These are phyloP conservation scores for Tympanuchus pallidicinctus DNA, from an alignment of 2,113 vertebrate species.

Conservation along the genomic window DNA sequence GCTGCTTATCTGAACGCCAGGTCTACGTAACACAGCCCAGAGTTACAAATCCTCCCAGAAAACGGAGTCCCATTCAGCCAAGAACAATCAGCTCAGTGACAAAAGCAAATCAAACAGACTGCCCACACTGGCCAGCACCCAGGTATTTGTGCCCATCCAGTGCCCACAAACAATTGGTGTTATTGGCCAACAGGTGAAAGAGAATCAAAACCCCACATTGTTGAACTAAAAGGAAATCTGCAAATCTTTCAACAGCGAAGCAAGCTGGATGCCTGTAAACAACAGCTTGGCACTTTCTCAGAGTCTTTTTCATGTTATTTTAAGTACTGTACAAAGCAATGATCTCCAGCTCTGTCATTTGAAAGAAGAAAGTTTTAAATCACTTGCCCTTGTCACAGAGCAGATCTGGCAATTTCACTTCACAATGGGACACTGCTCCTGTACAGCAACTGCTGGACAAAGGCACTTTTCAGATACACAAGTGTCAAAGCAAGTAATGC, in stretches of 20 bases:
- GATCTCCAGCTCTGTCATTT: neutral
- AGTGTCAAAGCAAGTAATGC: neutral
- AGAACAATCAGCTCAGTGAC: conserved; percentile 16
- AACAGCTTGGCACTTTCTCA: neutral
- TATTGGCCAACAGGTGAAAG: conserved; percentile 16
- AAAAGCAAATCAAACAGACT: neutral
- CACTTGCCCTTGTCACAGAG: neutral
- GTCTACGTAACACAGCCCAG: neutral
- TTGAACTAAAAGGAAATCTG: neutral
- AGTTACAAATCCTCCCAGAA: neutral
- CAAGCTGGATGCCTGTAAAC: neutral
- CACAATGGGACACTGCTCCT: neutral
- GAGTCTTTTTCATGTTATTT: neutral
- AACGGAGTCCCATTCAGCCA: neutral
- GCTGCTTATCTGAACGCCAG: neutral
- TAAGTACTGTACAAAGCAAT: neutral
- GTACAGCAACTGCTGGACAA: neutral
- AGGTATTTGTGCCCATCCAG: neutral
- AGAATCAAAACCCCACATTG: neutral
- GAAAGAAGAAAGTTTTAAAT: neutral
- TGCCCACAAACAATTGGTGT: conserved; percentile 20
- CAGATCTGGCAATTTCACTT: neutral
- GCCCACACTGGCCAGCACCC: neutral
- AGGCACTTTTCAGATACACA: neutral
- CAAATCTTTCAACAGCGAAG: neutral